Percentiles rank a stretch among this genome's conserved stretches.
These are phyloP conservation scores for Agapornis canus DNA, from an alignment of 2,797 vertebrate genomes.

Conservation along the genomic window DNA sequence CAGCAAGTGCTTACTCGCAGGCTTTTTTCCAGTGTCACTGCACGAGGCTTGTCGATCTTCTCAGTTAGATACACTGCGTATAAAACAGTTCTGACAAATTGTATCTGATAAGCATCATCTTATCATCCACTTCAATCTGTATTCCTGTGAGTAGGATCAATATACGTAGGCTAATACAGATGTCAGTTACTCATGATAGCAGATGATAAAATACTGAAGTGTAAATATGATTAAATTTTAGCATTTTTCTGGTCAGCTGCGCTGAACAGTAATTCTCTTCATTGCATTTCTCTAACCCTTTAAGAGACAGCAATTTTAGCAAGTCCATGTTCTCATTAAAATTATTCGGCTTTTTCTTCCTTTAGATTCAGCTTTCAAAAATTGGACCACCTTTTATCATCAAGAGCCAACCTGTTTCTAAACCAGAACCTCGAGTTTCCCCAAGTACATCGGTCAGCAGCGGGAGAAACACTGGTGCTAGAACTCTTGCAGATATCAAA, in stretches of 20 bases:
- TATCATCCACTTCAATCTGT: background rate
- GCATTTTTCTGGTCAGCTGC: background rate
- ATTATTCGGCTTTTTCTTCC: background rate
- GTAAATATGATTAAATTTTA: background rate
- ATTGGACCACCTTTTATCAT: constrained; percentile 85
- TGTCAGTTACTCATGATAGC: background rate
- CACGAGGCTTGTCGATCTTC: background rate
- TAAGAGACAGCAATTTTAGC: background rate
- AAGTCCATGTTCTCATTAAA: background rate
- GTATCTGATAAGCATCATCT: background rate
- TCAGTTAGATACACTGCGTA: background rate
- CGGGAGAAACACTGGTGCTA: constrained; percentile 83
- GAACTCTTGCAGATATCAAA: constrained; percentile 86
- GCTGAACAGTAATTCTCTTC: background rate
- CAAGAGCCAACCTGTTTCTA: constrained; percentile 83
- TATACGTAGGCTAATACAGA: background rate
- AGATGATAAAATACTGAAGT: background rate
- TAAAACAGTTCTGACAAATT: constrained; percentile 1
- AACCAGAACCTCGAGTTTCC: constrained; percentile 80
- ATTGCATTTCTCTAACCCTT: background rate
- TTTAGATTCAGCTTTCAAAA: constrained; percentile 85
- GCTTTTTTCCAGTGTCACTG: background rate
- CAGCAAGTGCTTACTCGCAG: background rate
- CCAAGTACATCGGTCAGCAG: constrained; percentile 68
- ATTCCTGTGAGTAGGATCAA: background rate